Conservation (phyloP, 1,140 invertebrate genomes). For the Globodera ellingtonae region DNA sequence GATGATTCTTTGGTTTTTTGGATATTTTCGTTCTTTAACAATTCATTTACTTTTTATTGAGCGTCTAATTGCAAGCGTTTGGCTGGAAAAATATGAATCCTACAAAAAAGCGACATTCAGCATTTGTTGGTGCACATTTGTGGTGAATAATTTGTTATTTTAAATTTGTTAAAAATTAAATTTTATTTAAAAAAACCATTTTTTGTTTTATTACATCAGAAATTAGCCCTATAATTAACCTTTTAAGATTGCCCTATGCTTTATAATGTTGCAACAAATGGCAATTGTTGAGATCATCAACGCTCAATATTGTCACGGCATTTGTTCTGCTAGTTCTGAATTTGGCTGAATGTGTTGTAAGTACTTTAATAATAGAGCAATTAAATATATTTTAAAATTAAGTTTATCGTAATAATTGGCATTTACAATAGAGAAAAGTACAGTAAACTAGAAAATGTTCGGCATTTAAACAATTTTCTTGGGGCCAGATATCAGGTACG, state of each 20-base stretch:
- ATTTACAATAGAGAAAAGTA: slow-evolving; percentile 9
- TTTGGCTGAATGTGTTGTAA: slow-evolving; percentile 7
- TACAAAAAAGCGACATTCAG: slow-evolving; percentile 1
- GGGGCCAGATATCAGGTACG: neutral
- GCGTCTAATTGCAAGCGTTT: slow-evolving; percentile 4
- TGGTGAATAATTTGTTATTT: neutral
- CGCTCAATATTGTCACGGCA: neutral
- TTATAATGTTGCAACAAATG: slow-evolving; percentile 1
- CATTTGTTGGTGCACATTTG: neutral
- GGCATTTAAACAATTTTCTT: neutral
- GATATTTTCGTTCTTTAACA: slow-evolving; percentile 2
- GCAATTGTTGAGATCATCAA: neutral
- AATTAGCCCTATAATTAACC: too few relatives aligned
- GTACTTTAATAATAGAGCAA: neutral
- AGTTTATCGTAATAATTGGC: slow-evolving; percentile 8
- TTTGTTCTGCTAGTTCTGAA: neutral
- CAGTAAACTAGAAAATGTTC: neutral
- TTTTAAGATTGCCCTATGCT: neutral
- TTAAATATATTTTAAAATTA: neutral
- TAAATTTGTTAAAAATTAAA: too few relatives aligned
- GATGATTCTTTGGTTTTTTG: neutral
- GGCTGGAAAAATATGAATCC: neutral
- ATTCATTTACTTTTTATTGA: neutral
- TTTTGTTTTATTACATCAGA: too few relatives aligned
- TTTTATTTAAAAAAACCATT: too few relatives aligned